A percentile compares a stretch with the other conserved stretches of the same genome.
phyloP scores from a whole-genome alignment of 2,113 vertebrate genomes.

The Varanus komodoensis region DNA sequence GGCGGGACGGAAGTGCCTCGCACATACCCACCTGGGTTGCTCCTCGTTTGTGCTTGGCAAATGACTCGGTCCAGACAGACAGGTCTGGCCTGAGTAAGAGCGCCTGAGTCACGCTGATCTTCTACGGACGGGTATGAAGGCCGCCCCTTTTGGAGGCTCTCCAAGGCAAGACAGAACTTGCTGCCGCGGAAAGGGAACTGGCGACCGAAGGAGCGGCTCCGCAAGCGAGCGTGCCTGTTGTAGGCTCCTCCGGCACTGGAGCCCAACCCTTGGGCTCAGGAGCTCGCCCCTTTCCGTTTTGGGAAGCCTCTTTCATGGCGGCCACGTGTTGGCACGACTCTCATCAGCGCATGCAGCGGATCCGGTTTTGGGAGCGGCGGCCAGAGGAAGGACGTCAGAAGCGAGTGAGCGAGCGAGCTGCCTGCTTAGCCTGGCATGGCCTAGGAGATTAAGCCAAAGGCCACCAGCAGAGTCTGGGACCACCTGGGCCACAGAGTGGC shows the following conservation, averaged over 20 bases:
- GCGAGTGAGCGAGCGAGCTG: no score
- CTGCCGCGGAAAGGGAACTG: background rate
- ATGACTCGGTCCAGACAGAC: slow-evolving; percentile 16
- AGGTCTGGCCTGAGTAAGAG: background rate
- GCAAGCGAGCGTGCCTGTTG: background rate
- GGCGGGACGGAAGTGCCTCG: background rate
- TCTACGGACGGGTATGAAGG: background rate
- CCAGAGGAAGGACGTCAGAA: background rate
- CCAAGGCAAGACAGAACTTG: background rate
- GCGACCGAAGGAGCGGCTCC: background rate
- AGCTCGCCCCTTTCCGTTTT: background rate
- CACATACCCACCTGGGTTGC: background rate
- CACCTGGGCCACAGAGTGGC: no score
- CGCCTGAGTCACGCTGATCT: background rate
- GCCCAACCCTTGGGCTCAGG: no score
- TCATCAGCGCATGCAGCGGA: background rate
- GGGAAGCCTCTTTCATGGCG: background rate
- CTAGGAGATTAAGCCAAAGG: no score
- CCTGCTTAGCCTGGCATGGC: background rate
- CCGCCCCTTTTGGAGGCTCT: background rate
- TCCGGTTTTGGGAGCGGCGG: background rate
- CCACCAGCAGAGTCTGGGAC: no score
- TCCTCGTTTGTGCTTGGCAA: background rate
- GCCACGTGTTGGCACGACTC: background rate
- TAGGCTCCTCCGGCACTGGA: background rate